phyloP scores from a whole-genome alignment of 1,140 invertebrate genomes.

The Mamestra configurata region DNA sequence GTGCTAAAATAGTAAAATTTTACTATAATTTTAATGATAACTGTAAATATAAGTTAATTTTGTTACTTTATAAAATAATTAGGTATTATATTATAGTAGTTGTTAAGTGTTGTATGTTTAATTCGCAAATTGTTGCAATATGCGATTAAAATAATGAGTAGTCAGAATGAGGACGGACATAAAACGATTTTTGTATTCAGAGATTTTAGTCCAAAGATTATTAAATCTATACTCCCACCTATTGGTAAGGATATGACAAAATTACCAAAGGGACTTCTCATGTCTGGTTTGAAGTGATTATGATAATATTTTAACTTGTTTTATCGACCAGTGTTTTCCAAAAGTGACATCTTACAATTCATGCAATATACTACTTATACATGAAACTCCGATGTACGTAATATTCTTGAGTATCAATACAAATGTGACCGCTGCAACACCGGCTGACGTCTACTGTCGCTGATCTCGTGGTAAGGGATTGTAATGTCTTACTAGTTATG shows the following conservation, averaged over 20 bases:
- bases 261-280: constrained; percentile 77
- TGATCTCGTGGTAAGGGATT: constrained; percentile 87
- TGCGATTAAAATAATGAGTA: constrained; percentile 84
- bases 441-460: constrained; percentile 81
- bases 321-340: constrained; percentile 30
- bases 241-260: constrained; percentile 79
- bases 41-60: constrained; percentile 88
- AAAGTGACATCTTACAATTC: constrained; percentile 30
- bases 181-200: constrained; percentile 73
- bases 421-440: constrained; percentile 60
- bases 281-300: constrained; percentile 39
- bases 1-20: constrained; percentile 84
- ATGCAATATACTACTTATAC: constrained; percentile 31
- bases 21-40: constrained; percentile 84
- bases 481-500: constrained; percentile 87
- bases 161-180: constrained; percentile 80
- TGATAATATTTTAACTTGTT: constrained; percentile 30
- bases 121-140: constrained; percentile 86
- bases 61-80: constrained; percentile 87
- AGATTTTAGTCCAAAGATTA: constrained; percentile 82
- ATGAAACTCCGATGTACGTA: constrained; percentile 38
- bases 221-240: constrained; percentile 81
- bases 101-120: constrained; percentile 87
- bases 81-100: constrained; percentile 87
- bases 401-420: constrained; percentile 5